Evolutionary conservation across 2,888 invertebrate genomes (phyloP), one percentile per base, ranked within the genome.

Genomic region (Callinectes sapidus): DNA sequence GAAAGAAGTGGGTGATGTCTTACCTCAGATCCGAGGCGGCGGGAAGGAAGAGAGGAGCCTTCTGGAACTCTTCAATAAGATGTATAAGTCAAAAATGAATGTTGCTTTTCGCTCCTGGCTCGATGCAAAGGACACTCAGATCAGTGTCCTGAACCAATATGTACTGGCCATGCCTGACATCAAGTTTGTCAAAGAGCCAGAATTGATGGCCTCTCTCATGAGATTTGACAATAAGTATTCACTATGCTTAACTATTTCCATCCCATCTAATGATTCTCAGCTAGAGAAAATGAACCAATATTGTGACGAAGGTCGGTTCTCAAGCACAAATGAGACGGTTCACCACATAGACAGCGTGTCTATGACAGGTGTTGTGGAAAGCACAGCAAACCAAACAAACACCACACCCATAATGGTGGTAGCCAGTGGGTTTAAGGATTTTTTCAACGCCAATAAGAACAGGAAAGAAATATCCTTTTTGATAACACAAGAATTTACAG

Each of bases 11-110:
- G 54, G 81, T 23, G 18, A n/a, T n/a, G 6, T 89, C 55, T 55
- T 92, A n/a, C 91, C 91, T 13, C 14, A 0, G 13, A 92, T 92
- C 85, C 89, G 89, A 81, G 91, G 91, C 16, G 91, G 91, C 16
- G 85, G 55, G 18, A 39, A 32, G 0, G 91, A 92, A 54, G 91
- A 92, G 55, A 23, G 23, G n/a, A 0, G 18, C 18, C 85, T 92
- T 1, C n/a, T 81, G 13, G 89, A 54, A 2, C 39, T 92, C 48
- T 61, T 92, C 28, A 54, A n/a, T 1, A 89, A 85, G 39, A 89
- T 48, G 13, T n/a, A 61, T 10, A 0, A 13, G 18, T 92, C 91
- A 18, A 89, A 89, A 81, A 61, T 89, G 35, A 89, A 61, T 39
- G 23, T 18, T 23, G 54, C 66, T n/a, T 85, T 92, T 8, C 18